Conservation (phyloP, 2,797 vertebrate genomes). For the Sebastiscus albofasciatus region DNA sequence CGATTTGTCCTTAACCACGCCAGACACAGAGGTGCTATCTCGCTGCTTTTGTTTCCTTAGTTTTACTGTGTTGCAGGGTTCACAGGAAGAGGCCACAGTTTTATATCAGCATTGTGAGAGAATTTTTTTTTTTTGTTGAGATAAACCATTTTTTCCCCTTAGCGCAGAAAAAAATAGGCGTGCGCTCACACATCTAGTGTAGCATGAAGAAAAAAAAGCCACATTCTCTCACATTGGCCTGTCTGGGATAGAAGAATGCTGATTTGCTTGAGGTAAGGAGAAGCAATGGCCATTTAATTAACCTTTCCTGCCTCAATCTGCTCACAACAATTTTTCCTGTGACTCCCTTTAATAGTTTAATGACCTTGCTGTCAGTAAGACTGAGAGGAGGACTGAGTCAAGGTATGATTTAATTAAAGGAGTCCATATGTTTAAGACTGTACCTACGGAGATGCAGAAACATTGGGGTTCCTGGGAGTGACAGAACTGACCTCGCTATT, state of each 20-base stretch:
- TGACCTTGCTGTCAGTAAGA: slow-evolving; percentile 86
- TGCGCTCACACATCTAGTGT: slow-evolving; percentile 42
- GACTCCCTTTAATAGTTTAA: slow-evolving; percentile 86
- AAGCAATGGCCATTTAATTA: slow-evolving; percentile 86
- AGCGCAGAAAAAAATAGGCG: slow-evolving; percentile 22
- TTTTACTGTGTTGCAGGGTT: slow-evolving; percentile 69
- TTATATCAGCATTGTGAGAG: slow-evolving; percentile 65
- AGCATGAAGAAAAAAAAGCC: slow-evolving; percentile 45
- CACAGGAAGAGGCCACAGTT: slow-evolving; percentile 65
- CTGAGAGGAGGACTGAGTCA: slow-evolving; percentile 80
- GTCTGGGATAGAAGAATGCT: slow-evolving; percentile 77
- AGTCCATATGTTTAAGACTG: slow-evolving; percentile 80
- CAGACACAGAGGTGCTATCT: slow-evolving; percentile 56
- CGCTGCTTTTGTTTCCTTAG: slow-evolving; percentile 64
- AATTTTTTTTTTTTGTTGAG: slow-evolving; percentile 22
- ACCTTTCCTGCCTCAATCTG: slow-evolving; percentile 84
- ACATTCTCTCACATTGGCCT: slow-evolving; percentile 72
- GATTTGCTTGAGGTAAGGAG: slow-evolving; percentile 81
- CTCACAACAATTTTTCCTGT: slow-evolving; percentile 82
- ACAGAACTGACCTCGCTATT: slow-evolving; percentile 72
- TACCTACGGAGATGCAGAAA: slow-evolving; percentile 65
- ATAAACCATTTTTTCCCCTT: slow-evolving; percentile 56
- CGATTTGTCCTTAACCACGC: slow-evolving; percentile 69
- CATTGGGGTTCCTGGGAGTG: slow-evolving; percentile 56
- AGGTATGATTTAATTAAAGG: slow-evolving; percentile 87